Evolutionary conservation across 2,888 invertebrate species (phyloP).

Genomic region (Euzetes globulus): DNA sequence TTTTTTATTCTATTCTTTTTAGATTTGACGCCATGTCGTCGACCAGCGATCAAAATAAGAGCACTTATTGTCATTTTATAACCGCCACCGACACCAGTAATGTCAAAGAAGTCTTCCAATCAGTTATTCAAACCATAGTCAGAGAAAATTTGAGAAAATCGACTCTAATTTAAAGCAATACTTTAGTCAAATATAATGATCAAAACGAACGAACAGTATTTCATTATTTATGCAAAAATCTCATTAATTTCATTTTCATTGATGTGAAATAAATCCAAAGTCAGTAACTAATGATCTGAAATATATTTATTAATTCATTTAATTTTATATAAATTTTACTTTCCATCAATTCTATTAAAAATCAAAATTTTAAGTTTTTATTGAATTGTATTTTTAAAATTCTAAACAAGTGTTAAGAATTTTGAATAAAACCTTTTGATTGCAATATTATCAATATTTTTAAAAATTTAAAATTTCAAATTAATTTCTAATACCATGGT

Average conservation of each 20-base stretch:
- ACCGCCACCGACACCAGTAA: slow-evolving; percentile 62
- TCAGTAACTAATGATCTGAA: neutral
- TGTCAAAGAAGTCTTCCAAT: slow-evolving; percentile 59
- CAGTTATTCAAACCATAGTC: slow-evolving; percentile 60
- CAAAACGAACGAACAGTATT: neutral
- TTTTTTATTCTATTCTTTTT: too few relatives aligned
- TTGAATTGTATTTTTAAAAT: too few relatives aligned
- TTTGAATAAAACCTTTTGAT: too few relatives aligned
- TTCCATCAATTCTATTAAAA: too few relatives aligned
- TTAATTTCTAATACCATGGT: too few relatives aligned
- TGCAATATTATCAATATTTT: too few relatives aligned
- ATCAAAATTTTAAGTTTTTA: too few relatives aligned
- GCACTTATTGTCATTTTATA: slow-evolving; percentile 60
- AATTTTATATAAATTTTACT: too few relatives aligned
- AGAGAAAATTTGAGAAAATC: slow-evolving; percentile 57
- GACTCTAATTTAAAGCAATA: slow-evolving; percentile 44
- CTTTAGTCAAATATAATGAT: neutral
- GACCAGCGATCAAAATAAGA: slow-evolving; percentile 52
- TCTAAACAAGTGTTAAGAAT: too few relatives aligned
- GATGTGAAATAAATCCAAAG: neutral
- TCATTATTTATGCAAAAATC: neutral
- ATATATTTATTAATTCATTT: too few relatives aligned
- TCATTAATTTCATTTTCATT: neutral
- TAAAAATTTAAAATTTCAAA: too few relatives aligned
- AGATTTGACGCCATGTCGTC: slow-evolving; percentile 14